phyloP scores from a whole-genome alignment of 1,140 invertebrate genomes.

The Drosophila azteca region DNA sequence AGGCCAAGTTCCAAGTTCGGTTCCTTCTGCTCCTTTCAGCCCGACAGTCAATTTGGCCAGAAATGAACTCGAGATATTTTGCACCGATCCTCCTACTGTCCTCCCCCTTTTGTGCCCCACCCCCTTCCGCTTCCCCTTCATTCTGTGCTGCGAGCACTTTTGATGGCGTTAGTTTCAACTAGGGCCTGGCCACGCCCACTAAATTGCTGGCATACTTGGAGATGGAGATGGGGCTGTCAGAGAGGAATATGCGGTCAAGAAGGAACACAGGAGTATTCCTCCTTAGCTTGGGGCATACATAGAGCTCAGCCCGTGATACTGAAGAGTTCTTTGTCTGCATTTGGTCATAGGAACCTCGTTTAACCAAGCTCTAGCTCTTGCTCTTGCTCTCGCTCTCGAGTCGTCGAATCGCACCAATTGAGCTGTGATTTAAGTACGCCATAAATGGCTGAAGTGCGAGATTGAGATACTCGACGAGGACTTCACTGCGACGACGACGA shows the following conservation, averaged over 20 bases:
- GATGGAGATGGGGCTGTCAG: constrained; percentile 22
- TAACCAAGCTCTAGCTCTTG: background rate
- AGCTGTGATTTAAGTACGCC: constrained; percentile 56
- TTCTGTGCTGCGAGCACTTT: constrained; percentile 39
- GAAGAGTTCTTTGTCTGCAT: constrained; percentile 6
- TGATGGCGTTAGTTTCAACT: constrained; percentile 66
- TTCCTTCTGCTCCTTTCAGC: constrained; percentile 34
- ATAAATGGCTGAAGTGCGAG: constrained; percentile 53
- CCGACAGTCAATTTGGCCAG: constrained; percentile 79
- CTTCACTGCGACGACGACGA: background rate
- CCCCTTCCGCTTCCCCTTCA: background rate
- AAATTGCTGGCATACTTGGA: constrained; percentile 71
- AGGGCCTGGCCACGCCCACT: constrained; percentile 68
- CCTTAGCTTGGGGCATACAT: constrained; percentile 42
- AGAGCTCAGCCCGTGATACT: constrained; percentile 1
- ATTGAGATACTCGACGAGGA: constrained; percentile 52
- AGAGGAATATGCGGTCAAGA: background rate
- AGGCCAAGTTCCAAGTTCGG: constrained; percentile 47
- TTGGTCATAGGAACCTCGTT: constrained; percentile 20
- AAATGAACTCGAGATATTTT: constrained; percentile 75
- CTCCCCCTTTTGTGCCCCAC: too few relatives aligned
- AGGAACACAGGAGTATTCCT: constrained; percentile 32
- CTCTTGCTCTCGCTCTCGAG: background rate
- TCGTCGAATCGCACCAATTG: constrained; percentile 44
- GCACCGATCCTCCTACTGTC: constrained; percentile 22